A percentile compares a stretch with the other conserved stretches of the same genome.
These are phyloP conservation scores for Cyanoliseus patagonus DNA, from an alignment of 2,113 vertebrate genomes.

Conservation along the genomic window DNA sequence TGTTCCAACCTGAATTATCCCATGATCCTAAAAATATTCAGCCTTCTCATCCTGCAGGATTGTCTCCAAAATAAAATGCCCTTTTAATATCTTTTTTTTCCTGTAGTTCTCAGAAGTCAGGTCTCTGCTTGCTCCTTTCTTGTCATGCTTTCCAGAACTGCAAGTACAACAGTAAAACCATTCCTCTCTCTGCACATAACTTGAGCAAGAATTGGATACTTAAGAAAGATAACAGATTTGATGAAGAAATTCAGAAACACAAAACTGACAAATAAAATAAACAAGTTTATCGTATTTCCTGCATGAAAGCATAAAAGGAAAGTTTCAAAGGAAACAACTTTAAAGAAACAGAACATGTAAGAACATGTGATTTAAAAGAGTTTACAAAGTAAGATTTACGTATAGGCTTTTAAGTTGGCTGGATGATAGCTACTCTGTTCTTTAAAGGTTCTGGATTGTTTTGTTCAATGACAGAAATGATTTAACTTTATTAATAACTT, in stretches of 20 bases:
- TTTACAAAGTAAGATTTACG: conserved; percentile 41
- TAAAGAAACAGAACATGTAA: conserved; percentile 27
- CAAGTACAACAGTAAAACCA: background rate
- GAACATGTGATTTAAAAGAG: conserved; percentile 41
- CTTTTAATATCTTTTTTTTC: background rate
- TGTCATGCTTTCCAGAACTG: background rate
- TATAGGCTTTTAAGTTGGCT: conserved; percentile 50
- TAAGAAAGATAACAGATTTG: conserved; percentile 68
- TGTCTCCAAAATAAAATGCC: background rate
- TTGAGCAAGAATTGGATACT: conserved; percentile 57
- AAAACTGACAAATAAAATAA: conserved; percentile 74
- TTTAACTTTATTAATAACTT: conserved; percentile 17
- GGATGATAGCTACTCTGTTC: background rate
- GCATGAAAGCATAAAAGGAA: conserved; percentile 34
- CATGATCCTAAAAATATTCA: background rate
- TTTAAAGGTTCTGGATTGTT: background rate
- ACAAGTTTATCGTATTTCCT: conserved; percentile 74
- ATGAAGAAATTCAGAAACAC: conserved; percentile 75
- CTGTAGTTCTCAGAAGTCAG: background rate
- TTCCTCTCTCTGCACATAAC: background rate
- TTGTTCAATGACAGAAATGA: background rate
- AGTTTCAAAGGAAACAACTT: conserved; percentile 68
- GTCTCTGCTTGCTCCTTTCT: background rate
- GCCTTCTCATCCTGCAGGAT: background rate
- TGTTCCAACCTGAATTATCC: conserved; percentile 1